These are phyloP conservation scores for Sorex araneus DNA, from an alignment of 2,113 vertebrate species.

Conservation along the genomic window DNA sequence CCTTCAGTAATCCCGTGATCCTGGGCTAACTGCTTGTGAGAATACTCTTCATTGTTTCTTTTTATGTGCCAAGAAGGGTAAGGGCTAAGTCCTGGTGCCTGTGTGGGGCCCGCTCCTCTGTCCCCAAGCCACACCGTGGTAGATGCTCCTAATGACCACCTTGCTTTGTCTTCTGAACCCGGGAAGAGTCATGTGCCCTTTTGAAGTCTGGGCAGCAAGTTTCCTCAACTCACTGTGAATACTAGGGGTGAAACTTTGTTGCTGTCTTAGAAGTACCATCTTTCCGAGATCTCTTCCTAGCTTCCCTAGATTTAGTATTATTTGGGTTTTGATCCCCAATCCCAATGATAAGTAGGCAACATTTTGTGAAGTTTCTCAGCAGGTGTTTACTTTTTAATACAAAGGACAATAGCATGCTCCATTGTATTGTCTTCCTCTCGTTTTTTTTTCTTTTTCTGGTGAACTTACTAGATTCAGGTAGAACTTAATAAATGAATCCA, in stretches of 20 bases:
- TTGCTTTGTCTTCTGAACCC: not conserved
- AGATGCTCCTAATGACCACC: not conserved
- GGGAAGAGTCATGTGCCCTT: not conserved
- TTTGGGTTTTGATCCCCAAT: conserved; percentile 21
- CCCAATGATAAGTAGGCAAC: not conserved
- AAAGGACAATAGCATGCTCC: not conserved
- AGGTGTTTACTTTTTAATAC: not conserved
- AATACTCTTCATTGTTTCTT: not conserved
- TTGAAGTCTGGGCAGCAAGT: not conserved
- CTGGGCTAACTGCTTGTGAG: not conserved
- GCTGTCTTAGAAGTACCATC: not conserved
- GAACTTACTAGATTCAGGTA: not conserved
- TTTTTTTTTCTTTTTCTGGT: conserved; percentile 30
- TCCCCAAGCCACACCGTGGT: no score
- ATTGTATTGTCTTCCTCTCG: not conserved
- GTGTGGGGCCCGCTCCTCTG: not conserved
- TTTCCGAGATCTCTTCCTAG: not conserved
- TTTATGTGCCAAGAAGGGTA: not conserved
- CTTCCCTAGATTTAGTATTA: not conserved
- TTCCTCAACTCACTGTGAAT: not conserved
- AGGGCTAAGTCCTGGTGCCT: not conserved
- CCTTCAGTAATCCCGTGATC: not conserved
- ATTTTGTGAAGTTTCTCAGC: not conserved
- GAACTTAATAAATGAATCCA: not conserved
- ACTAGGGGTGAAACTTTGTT: not conserved